Conservation (phyloP, 1,140 invertebrate genomes). For the Caenorhabditis inopinata region DNA sequence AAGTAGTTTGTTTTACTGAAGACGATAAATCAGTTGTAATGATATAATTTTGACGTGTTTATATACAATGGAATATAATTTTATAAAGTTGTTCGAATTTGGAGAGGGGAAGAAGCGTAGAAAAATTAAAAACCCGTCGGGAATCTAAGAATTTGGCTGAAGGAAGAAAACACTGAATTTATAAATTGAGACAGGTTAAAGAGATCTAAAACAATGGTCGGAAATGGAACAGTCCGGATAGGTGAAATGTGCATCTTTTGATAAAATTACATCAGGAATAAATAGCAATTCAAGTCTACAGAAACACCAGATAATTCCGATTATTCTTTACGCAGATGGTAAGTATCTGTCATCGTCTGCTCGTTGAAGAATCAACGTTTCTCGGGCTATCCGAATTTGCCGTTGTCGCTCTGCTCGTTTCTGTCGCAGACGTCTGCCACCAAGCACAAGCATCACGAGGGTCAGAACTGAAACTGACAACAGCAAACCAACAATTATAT, state of each 20-base stretch:
- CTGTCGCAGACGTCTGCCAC: not conserved
- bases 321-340: slow-evolving; percentile 30
- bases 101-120: too few relatives aligned
- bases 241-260: slow-evolving; percentile 1
- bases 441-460: slow-evolving; percentile 30
- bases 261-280: not conserved
- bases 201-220: slow-evolving; percentile 9
- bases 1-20: too few relatives aligned
- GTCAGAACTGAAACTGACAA: slow-evolving; percentile 34
- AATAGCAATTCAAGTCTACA: too few relatives aligned
- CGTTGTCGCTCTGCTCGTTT: slow-evolving; percentile 1
- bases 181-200: not conserved
- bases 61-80: too few relatives aligned
- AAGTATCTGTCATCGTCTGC: slow-evolving; percentile 36
- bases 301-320: too few relatives aligned
- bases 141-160: not conserved
- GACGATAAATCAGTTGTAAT: too few relatives aligned
- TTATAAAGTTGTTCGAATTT: too few relatives aligned
- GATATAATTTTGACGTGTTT: too few relatives aligned
- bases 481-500: slow-evolving; percentile 37
- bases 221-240: not conserved
- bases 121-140: too few relatives aligned
- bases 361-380: slow-evolving; percentile 21
- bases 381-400: not conserved
- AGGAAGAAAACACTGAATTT: not conserved